phyloP scores from a whole-genome alignment of 2,888 invertebrate genomes.

The Caenorhabditis angaria region DNA sequence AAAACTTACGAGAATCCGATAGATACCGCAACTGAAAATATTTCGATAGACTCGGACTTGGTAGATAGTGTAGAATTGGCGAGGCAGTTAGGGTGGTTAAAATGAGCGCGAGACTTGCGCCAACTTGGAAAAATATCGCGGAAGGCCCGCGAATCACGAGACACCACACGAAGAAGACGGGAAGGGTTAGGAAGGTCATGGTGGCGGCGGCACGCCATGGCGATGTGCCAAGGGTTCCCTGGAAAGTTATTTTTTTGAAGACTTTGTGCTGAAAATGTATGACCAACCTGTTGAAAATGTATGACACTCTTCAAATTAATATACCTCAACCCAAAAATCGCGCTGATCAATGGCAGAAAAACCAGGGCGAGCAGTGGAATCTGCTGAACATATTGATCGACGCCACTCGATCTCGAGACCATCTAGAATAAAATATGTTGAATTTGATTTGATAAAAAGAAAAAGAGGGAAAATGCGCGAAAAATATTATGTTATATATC shows the following conservation, averaged over 20 bases:
- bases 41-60: slow-evolving; percentile 51
- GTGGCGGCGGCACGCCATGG: slow-evolving; percentile 57
- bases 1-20: slow-evolving; percentile 46
- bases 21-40: slow-evolving; percentile 53
- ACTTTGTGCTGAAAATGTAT: not conserved
- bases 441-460: not conserved
- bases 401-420: too few species aligned
- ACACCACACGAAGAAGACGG: slow-evolving; percentile 53
- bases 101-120: slow-evolving; percentile 45
- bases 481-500: too few species aligned
- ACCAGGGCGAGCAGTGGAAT: slow-evolving; percentile 43
- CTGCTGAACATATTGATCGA: slow-evolving; percentile 43
- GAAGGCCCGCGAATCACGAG: slow-evolving; percentile 38
- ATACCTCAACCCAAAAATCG: slow-evolving; percentile 38
- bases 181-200: slow-evolving; percentile 48
- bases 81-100: slow-evolving; percentile 43
- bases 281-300: not conserved
- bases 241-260: not conserved
- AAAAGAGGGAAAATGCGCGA: not conserved
- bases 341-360: slow-evolving; percentile 48
- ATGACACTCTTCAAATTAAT: slow-evolving; percentile 47
- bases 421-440: not conserved
- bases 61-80: slow-evolving; percentile 58
- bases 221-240: slow-evolving; percentile 49
- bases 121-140: slow-evolving; percentile 45